These are phyloP conservation scores for Tridacna gigas DNA, from an alignment of 2,888 invertebrate species.

Conservation along the genomic window DNA sequence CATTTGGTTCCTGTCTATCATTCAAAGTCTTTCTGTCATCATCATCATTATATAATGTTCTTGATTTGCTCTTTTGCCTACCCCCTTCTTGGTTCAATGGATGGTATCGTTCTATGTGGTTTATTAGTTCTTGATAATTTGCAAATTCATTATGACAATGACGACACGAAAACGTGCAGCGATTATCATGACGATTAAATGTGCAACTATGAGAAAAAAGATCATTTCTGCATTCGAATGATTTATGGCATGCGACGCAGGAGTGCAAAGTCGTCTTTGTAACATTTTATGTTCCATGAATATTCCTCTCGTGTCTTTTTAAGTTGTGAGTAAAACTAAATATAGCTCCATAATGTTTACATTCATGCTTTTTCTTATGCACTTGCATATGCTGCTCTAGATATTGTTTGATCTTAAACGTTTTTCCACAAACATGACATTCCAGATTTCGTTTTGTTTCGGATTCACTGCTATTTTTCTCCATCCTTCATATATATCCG, in stretches of 20 bases:
- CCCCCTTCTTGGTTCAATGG: constrained; percentile 17
- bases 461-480: constrained; percentile 16
- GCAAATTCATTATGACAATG: constrained; percentile 25
- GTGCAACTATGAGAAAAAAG: not conserved
- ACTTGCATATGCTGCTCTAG: constrained; percentile 14
- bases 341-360: constrained; percentile 1
- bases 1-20: no score
- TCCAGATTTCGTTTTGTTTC: not conserved
- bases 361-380: constrained; percentile 20
- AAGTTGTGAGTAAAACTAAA: constrained; percentile 1
- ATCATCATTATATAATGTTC: not conserved
- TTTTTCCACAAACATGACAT: not conserved
- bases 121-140: not conserved
- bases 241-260: constrained; percentile 14
- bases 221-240: constrained; percentile 34
- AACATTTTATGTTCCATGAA: not conserved
- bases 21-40: not conserved
- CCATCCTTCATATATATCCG: constrained; percentile 15
- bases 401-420: not conserved
- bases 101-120: constrained; percentile 15
- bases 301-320: constrained; percentile 7
- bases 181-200: not conserved
- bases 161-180: not conserved
- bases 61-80: not conserved
- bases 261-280: constrained; percentile 12